A percentile compares a stretch with the other conserved stretches of the same genome.
phyloP scores from a whole-genome alignment of 2,113 vertebrate species.

The Peromyscus maniculatus region DNA sequence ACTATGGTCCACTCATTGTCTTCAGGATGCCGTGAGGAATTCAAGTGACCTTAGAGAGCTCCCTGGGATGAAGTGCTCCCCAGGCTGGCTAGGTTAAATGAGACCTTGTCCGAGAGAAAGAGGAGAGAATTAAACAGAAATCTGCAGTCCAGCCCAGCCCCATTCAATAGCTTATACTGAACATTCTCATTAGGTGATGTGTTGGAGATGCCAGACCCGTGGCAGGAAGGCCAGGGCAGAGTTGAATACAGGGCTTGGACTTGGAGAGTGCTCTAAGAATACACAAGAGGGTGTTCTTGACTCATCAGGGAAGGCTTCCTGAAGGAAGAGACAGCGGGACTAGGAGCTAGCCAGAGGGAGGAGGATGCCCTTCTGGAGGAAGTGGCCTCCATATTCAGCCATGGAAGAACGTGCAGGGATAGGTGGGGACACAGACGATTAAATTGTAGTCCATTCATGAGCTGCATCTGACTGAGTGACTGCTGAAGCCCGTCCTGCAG shows the following conservation, averaged over 20 bases:
- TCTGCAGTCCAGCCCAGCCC: neutral
- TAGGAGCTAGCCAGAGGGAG: neutral
- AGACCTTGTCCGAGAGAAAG: neutral
- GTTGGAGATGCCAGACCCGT: neutral
- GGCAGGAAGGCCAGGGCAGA: neutral
- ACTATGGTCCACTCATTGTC: neutral
- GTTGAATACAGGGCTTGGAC: rapidly evolving
- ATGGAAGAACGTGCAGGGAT: neutral
- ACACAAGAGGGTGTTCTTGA: neutral
- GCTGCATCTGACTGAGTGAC: neutral
- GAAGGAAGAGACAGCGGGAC: neutral
- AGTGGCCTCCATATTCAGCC: neutral
- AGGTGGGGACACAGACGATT: neutral
- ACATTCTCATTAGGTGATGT: neutral
- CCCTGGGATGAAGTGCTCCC: neutral
- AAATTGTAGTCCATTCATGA: neutral
- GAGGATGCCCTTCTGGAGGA: neutral
- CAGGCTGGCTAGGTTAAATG: neutral
- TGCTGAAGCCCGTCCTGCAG: neutral
- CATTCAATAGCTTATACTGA: neutral
- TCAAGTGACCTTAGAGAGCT: neutral
- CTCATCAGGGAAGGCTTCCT: conserved; percentile 28
- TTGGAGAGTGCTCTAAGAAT: neutral
- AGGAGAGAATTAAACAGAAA: neutral
- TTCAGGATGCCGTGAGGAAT: neutral